phyloP scores from a whole-genome alignment of 2,113 vertebrate genomes.

The Trogon surrucura region DNA sequence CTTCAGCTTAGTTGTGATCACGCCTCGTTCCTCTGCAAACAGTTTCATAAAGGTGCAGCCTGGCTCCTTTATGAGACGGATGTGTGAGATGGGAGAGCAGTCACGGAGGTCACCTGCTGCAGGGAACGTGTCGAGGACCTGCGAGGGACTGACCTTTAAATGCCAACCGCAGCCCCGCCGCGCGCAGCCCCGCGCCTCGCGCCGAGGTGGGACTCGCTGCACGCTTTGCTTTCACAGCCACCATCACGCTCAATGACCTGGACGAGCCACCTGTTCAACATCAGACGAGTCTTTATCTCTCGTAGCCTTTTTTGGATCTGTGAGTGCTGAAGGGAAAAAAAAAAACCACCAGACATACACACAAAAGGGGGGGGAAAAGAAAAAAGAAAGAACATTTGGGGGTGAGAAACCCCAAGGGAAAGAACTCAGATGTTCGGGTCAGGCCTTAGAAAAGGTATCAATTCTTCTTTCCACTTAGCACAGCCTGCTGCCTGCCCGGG shows the following conservation, averaged over 20 bases:
- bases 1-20: slow-evolving; percentile 56
- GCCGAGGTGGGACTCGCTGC: neutral
- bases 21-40: slow-evolving; percentile 61
- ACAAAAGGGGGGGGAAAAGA: too few relatives aligned
- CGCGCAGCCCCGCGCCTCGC: neutral
- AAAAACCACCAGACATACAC: neutral
- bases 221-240: neutral
- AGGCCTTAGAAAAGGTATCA: slow-evolving; percentile 68
- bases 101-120: slow-evolving; percentile 53
- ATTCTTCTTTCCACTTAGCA: slow-evolving; percentile 69
- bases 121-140: neutral
- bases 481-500: slow-evolving; percentile 44
- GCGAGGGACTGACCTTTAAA: slow-evolving; percentile 55
- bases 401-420: slow-evolving; percentile 49
- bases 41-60: slow-evolving; percentile 52
- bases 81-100: slow-evolving; percentile 54
- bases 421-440: slow-evolving; percentile 68
- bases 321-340: neutral
- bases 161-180: neutral
- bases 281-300: slow-evolving; percentile 24
- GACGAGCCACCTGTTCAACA: slow-evolving; percentile 35
- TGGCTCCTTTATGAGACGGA: neutral
- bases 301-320: neutral
- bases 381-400: slow-evolving; percentile 25
- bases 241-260: neutral